Conservation (phyloP, 2,888 invertebrate genomes). For the Priocnemis perturbator region DNA sequence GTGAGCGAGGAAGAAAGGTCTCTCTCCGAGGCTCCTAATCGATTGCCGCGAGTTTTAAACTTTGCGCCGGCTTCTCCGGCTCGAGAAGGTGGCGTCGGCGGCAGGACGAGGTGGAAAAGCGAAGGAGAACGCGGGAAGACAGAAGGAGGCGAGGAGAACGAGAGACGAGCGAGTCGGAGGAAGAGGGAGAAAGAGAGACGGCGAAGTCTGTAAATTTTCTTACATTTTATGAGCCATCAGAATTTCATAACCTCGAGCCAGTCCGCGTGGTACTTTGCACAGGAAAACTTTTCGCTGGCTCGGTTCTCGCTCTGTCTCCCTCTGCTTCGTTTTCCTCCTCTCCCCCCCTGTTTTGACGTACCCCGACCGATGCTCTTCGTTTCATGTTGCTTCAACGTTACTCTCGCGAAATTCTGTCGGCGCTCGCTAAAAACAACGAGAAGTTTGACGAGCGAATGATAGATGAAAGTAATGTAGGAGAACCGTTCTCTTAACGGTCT, state of each 20-base stretch:
- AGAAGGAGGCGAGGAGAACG: slow-evolving; percentile 28
- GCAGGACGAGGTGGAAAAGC: slow-evolving; percentile 64
- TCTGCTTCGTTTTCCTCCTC: slow-evolving; percentile 36
- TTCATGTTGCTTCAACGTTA: slow-evolving; percentile 29
- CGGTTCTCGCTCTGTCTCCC: slow-evolving; percentile 49
- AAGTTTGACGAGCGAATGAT: too few relatives aligned
- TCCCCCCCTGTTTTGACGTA: slow-evolving; percentile 23
- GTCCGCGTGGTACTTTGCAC: slow-evolving; percentile 75
- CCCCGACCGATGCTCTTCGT: slow-evolving; percentile 32
- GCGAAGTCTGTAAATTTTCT: slow-evolving; percentile 75
- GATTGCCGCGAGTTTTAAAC: slow-evolving; percentile 71
- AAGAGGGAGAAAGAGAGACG: slow-evolving; percentile 49
- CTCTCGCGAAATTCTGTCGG: slow-evolving; percentile 17
- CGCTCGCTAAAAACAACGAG: neutral
- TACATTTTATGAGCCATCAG: slow-evolving; percentile 76
- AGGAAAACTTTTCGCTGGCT: slow-evolving; percentile 71
- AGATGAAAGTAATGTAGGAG: too few relatives aligned
- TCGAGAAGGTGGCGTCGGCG: slow-evolving; percentile 69
- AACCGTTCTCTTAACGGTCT: too few relatives aligned
- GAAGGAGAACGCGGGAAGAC: slow-evolving; percentile 42
- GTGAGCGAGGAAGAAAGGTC: slow-evolving; percentile 35
- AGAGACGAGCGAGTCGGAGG: slow-evolving; percentile 9
- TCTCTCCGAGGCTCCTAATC: slow-evolving; percentile 67
- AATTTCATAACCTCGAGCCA: slow-evolving; percentile 76
- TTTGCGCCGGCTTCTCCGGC: slow-evolving; percentile 70